These are phyloP conservation scores for Porites lutea DNA, from an alignment of 64 coral and sea anemone species.

Conservation along the genomic window DNA sequence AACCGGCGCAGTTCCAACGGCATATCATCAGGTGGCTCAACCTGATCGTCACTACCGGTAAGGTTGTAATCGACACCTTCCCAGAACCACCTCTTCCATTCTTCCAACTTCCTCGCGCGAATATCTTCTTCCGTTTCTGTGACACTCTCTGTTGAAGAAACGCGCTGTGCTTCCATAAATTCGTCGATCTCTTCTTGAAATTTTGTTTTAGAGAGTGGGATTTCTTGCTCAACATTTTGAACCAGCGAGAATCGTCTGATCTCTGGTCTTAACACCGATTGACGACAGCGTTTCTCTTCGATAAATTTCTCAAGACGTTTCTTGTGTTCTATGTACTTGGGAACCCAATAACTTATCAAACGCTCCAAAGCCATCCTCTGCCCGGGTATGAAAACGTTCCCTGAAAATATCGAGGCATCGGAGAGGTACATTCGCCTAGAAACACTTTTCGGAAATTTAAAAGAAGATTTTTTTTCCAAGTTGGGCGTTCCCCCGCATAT, in stretches of 20 bases:
- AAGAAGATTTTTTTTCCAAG: constrained; percentile 15
- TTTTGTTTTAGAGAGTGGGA: neutral
- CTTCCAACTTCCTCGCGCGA: constrained; percentile 42
- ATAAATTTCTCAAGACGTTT: neutral
- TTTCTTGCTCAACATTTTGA: neutral
- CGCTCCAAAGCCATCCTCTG: constrained; percentile 69
- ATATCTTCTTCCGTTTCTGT: constrained; percentile 7
- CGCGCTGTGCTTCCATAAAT: constrained; percentile 52
- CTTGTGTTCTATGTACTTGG: constrained; percentile 70
- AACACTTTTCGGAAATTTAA: constrained; percentile 14
- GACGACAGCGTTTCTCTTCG: neutral
- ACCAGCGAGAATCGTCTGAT: neutral
- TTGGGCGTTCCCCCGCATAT: constrained; percentile 38
- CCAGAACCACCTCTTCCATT: constrained; percentile 81
- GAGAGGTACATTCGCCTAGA: constrained; percentile 25
- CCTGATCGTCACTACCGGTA: neutral
- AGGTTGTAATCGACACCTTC: constrained; percentile 48
- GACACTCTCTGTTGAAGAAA: constrained; percentile 69
- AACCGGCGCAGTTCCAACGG: constrained; percentile 53
- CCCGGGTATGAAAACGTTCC: constrained; percentile 60
- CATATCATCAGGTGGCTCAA: constrained; percentile 57
- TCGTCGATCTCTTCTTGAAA: constrained; percentile 41
- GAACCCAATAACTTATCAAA: constrained; percentile 73
- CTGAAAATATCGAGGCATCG: constrained; percentile 69
- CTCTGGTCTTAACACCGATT: neutral